Evolutionary conservation across 1,140 invertebrate species (phyloP), one percentile per base, ranked within the genome.

Genomic region (Cyclina sinensis): DNA sequence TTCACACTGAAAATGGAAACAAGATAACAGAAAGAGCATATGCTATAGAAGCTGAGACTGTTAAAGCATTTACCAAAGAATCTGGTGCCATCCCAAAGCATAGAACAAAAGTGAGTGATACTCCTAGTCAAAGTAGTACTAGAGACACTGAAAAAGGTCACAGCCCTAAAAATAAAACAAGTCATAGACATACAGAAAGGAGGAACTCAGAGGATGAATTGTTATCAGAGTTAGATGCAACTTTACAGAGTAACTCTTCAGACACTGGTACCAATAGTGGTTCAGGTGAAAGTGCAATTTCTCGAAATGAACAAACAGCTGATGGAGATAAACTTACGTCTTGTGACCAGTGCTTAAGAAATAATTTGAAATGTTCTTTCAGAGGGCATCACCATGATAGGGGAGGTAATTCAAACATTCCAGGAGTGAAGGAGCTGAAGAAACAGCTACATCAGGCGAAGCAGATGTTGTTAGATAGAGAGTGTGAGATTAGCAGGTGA

Each of bases 401-500:
- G 73, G 51, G 39, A 24, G 76, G 74, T 32, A 87, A 54, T 80
- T 14, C 35, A 21, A 51, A 73, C 70, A 62, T 37, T 37, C 16
- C 46, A 21, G 86, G 48, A 14, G 4, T 39, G 43, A 76, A 59
- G 35, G 86, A 82, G 12, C 39, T 88, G 30, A 88, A 88, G 51
- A 59, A 70, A 18, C 86, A 83, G 48, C 78, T 88, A 59, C 32
- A 76, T 43, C 86, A 88, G 27, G 79, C 86, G 0, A 82, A 88
- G 39, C 78, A 88, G 54, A 48, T 82, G 78, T 46, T 88, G 59
- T 24, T 82, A 12, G 68, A 88, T 24, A 24, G 86, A 37, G 86
- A 88, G 76, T 88, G 86, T 74, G 86, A 88, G n/a, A 76, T 88
- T 14, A 88, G 79, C 54, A 88, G 86, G 86, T 88, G 32, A 46